Base-by-base conservation (phyloP, 2,888 invertebrate genomes). In the Dascillus cervinus region DNA sequence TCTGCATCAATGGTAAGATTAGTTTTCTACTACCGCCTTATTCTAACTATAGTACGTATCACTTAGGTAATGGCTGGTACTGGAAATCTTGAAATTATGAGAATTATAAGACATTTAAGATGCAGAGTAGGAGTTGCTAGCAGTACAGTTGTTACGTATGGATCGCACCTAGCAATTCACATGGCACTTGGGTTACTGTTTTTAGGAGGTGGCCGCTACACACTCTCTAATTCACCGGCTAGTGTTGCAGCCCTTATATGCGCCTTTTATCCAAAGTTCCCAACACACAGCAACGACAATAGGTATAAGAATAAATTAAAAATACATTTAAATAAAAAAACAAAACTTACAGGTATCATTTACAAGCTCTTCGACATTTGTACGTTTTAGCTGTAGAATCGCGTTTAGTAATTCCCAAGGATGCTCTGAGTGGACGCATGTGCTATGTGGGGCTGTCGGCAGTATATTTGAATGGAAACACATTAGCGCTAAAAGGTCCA, bases 51-150 rank as follows among this genome's bases (percentile, higher is more conserved):
- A 46, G 62, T 32, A 53, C 62, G 49, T 1, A 52, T n/a, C n/a
- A n/a, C n/a, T n/a, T n/a, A 84, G 75, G 81, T 94, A n/a, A 92
- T 90, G 84, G 82, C 90, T 3, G 96, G 96, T 0, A 92, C 92
- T 2, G 97, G 97, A 1, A 85, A 95, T 65, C 66, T 96, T 26
- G 72, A 68, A 39, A 76, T 84, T 41, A 69, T 97, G 56, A 76
- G 94, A 19, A 69, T 88, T 38, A 88, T 92, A 51, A 78, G 96
- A 1, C 81, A 85, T 50, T 70, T 96, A 47, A 76, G 95, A 29
- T 78, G 82, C 27, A 73, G 90, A 34, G 82, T 91, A 3, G 86
- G 89, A 1, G 72, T 76, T 1, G 66, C 74, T 3, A 75, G 75
- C 46, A 74, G 71, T 41, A 73, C 78, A 26, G 75, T 82, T 20